phyloP scores from a whole-genome alignment of 2,888 invertebrate genomes.

The Euzetes globulus region DNA sequence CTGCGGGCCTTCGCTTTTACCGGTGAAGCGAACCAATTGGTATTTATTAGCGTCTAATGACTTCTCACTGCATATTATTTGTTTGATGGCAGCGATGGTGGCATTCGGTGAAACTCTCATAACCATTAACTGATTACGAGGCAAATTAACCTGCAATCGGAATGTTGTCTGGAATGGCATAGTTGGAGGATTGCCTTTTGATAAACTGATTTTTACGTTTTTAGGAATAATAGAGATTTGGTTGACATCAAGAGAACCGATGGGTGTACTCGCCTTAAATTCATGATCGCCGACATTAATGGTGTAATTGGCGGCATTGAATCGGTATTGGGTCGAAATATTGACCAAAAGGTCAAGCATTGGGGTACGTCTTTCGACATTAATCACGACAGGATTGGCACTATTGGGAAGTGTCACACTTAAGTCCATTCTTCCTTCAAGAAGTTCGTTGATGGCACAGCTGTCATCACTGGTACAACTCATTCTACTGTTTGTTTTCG shows the following conservation, averaged over 20 bases:
- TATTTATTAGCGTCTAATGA: constrained; percentile 64
- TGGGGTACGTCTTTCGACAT: constrained; percentile 56
- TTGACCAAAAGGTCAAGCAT: constrained; percentile 70
- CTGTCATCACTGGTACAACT: constrained; percentile 38
- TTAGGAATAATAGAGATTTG: constrained; percentile 53
- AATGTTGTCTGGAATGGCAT: constrained; percentile 47
- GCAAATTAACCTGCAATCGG: constrained; percentile 60
- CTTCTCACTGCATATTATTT: constrained; percentile 67
- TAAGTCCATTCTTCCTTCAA: constrained; percentile 62
- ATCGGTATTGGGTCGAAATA: constrained; percentile 59
- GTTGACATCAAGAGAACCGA: constrained; percentile 55
- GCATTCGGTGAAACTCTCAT: constrained; percentile 63
- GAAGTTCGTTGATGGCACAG: constrained; percentile 52
- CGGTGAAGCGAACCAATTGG: constrained; percentile 54
- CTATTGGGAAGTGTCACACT: constrained; percentile 55
- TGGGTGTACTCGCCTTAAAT: constrained; percentile 66
- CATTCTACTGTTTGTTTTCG: constrained; percentile 12
- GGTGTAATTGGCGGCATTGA: constrained; percentile 38
- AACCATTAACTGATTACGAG: constrained; percentile 70
- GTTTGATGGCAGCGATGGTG: constrained; percentile 60
- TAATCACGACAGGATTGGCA: constrained; percentile 16
- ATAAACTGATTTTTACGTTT: constrained; percentile 38
- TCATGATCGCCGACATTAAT: constrained; percentile 61
- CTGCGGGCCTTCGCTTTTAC: constrained; percentile 55
- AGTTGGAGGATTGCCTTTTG: not conserved